These are phyloP conservation scores for Spisula subtruncata DNA, from an alignment of 2,888 invertebrate species.

Conservation along the genomic window DNA sequence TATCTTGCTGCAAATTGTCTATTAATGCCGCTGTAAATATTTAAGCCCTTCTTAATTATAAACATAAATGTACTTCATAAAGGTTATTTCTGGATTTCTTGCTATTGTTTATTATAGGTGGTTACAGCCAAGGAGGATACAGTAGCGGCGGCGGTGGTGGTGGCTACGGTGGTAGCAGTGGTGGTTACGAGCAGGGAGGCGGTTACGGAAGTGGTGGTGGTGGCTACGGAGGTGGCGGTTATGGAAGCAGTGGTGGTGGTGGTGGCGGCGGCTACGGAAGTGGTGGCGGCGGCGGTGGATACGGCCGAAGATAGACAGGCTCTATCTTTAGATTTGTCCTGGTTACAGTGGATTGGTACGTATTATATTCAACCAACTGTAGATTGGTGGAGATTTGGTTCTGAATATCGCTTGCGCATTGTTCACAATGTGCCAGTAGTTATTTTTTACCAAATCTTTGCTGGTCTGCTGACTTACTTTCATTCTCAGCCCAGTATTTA, in stretches of 20 bases:
- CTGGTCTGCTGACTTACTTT: slow-evolving; percentile 14
- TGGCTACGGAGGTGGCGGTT: slow-evolving; percentile 32
- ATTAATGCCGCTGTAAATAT: too few species aligned
- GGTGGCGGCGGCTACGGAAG: slow-evolving; percentile 41
- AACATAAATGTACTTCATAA: too few species aligned
- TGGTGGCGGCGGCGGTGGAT: slow-evolving; percentile 51
- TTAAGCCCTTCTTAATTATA: too few species aligned
- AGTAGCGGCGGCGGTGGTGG: slow-evolving; percentile 38
- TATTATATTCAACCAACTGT: background rate
- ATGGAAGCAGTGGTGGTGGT: slow-evolving; percentile 51
- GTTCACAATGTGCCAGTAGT: background rate
- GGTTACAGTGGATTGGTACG: slow-evolving; percentile 54
- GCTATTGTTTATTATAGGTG: background rate
- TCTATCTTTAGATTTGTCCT: slow-evolving; percentile 26
- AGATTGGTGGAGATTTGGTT: slow-evolving; percentile 36
- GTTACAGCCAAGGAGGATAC: slow-evolving; percentile 25
- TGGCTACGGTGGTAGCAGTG: slow-evolving; percentile 32
- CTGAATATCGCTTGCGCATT: slow-evolving; percentile 3
- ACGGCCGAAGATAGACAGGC: slow-evolving; percentile 56
- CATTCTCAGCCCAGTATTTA: background rate
- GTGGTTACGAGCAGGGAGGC: slow-evolving; percentile 21
- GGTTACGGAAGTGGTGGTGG: slow-evolving; percentile 45
- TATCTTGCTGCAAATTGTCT: too few species aligned
- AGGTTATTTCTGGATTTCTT: background rate
- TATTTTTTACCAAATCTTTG: slow-evolving; percentile 19